A percentile compares a stretch with the other conserved stretches of the same genome.
These are phyloP conservation scores for Nemapogon koenigi DNA, from an alignment of 2,888 invertebrate species.

Conservation along the genomic window DNA sequence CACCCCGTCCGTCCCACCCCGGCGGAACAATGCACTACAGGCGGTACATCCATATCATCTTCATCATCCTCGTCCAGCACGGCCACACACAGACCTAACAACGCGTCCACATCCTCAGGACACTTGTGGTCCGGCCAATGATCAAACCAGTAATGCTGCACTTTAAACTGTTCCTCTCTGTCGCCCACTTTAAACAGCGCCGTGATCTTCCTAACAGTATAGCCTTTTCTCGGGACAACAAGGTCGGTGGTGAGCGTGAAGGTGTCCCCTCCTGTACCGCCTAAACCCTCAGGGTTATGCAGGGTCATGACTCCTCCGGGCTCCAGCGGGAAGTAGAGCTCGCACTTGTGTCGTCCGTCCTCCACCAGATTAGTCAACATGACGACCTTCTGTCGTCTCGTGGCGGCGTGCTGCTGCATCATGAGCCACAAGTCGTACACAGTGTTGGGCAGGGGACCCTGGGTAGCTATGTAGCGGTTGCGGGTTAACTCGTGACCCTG, in stretches of 20 bases:
- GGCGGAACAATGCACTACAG: slow-evolving; percentile 84
- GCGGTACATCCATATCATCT: slow-evolving; percentile 27
- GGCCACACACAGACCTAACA: slow-evolving; percentile 82
- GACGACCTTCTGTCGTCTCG: slow-evolving; percentile 69
- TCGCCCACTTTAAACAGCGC: slow-evolving; percentile 29
- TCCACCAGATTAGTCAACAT: slow-evolving; percentile 93
- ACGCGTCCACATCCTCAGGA: slow-evolving; percentile 82
- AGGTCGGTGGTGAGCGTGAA: slow-evolving; percentile 61
- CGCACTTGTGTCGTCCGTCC: slow-evolving; percentile 85
- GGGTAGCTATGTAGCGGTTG: slow-evolving; percentile 89
- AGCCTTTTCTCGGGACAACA: slow-evolving; percentile 60
- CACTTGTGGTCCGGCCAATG: slow-evolving; percentile 96
- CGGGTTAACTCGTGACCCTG: slow-evolving; percentile 91
- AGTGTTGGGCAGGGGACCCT: slow-evolving; percentile 90
- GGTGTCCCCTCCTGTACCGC: slow-evolving; percentile 25
- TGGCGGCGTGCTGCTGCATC: slow-evolving; percentile 67
- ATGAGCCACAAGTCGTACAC: slow-evolving; percentile 91
- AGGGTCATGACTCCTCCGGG: slow-evolving; percentile 45
- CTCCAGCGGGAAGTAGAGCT: slow-evolving; percentile 81
- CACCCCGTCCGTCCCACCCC: slow-evolving; percentile 94
- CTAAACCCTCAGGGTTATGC: slow-evolving; percentile 21
- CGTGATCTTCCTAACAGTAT: too few relatives aligned
- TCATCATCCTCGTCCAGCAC: slow-evolving; percentile 62
- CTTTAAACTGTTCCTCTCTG: slow-evolving; percentile 18
- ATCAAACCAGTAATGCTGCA: slow-evolving; percentile 90